phyloP scores from a whole-genome alignment of 2,113 vertebrate species.

The Aix galericulata region DNA sequence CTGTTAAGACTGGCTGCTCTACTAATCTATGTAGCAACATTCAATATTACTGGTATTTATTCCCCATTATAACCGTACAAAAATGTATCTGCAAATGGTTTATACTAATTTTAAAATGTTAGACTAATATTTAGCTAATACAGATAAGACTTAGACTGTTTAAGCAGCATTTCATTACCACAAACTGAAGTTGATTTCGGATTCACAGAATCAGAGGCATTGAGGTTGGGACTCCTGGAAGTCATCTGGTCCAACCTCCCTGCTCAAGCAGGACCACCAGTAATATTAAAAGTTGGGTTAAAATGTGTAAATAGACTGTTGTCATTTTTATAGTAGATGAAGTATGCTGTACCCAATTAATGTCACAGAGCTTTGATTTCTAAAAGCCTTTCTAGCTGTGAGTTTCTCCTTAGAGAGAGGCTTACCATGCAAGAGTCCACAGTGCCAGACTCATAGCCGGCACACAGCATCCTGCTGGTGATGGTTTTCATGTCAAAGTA shows the following conservation, averaged over 20 bases:
- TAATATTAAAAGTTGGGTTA: background rate
- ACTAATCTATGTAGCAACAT: background rate
- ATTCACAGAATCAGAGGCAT: background rate
- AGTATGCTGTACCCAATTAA: background rate
- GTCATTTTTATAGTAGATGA: background rate
- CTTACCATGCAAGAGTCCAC: constrained; percentile 85
- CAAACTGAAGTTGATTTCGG: background rate
- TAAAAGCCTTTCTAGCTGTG: background rate
- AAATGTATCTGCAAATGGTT: background rate
- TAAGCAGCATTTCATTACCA: background rate
- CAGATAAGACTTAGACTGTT: background rate
- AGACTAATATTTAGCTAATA: background rate
- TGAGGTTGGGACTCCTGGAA: background rate
- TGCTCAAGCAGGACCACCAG: background rate
- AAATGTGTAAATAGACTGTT: background rate
- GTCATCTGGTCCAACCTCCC: background rate
- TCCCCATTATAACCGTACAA: background rate
- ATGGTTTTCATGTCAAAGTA: constrained; percentile 97
- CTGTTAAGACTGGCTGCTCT: background rate
- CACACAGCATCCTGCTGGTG: constrained; percentile 93
- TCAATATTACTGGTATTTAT: background rate
- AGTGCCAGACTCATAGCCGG: constrained; percentile 91
- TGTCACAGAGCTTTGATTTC: background rate
- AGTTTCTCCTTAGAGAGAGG: background rate
- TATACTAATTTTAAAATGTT: background rate